Evolutionary conservation across 2,888 invertebrate genomes (phyloP).

Genomic region (Agonopterix heracliana): DNA sequence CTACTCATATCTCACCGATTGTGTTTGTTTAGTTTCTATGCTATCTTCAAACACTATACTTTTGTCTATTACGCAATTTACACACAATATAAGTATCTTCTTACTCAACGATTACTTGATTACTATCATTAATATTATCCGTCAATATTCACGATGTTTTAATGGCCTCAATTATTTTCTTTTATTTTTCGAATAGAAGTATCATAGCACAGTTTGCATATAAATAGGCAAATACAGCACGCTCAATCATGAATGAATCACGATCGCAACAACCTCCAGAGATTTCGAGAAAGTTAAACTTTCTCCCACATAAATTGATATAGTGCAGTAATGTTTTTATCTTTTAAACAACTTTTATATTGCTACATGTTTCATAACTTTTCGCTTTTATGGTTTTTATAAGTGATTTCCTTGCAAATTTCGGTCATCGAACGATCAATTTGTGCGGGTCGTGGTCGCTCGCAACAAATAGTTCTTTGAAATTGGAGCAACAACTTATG

Average conservation of each 20-base stretch:
- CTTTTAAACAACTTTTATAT: slow-evolving; percentile 10
- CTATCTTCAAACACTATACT: too few species aligned
- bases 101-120: too few species aligned
- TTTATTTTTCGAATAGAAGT: background rate
- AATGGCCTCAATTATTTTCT: slow-evolving; percentile 3
- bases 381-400: background rate
- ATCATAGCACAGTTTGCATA: slow-evolving; percentile 6
- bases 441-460: too few species aligned
- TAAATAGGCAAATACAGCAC: slow-evolving; percentile 20
- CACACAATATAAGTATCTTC: too few species aligned
- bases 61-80: background rate
- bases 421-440: too few species aligned
- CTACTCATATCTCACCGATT: slow-evolving; percentile 2
- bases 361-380: background rate
- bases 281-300: slow-evolving; percentile 58
- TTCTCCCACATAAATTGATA: slow-evolving; percentile 37
- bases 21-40: background rate
- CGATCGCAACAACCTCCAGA: slow-evolving; percentile 33
- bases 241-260: slow-evolving; percentile 25
- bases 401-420: too few species aligned
- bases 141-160: background rate
- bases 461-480: too few species aligned
- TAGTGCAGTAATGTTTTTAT: slow-evolving; percentile 20
- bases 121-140: too few species aligned
- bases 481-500: too few species aligned